Evolutionary conservation across 1,140 invertebrate genomes (phyloP).

Genomic region (Onthophagus taurus): DNA sequence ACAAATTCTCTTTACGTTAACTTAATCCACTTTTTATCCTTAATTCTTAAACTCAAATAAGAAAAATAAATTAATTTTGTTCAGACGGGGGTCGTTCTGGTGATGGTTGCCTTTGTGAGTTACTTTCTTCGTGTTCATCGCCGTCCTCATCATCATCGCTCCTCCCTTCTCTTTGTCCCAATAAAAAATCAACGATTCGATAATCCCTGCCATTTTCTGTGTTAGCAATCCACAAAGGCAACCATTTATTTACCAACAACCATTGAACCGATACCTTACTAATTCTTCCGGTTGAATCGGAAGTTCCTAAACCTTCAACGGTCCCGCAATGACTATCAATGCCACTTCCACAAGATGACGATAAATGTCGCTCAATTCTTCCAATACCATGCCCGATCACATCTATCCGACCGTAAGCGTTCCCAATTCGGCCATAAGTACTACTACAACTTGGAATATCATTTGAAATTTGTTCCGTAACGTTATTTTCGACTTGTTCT

Average conservation of each 20-base stretch:
- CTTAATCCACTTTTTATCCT: no score
- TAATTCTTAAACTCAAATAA: no score
- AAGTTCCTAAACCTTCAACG: slow-evolving; percentile 28
- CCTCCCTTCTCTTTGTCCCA: slow-evolving; percentile 30
- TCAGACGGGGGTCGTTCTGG: slow-evolving; percentile 6
- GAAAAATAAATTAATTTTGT: no score
- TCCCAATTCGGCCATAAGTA: slow-evolving; percentile 37
- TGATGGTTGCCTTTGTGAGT: background rate
- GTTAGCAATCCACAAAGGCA: slow-evolving; percentile 48
- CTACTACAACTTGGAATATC: slow-evolving; percentile 29
- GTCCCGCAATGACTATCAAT: slow-evolving; percentile 40
- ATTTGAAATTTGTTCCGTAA: slow-evolving; percentile 8
- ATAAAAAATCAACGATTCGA: slow-evolving; percentile 46
- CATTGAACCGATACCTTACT: slow-evolving; percentile 48
- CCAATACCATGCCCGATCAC: slow-evolving; percentile 40
- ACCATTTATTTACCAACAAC: slow-evolving; percentile 48
- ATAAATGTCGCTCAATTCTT: slow-evolving; percentile 46
- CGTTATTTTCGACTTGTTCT: background rate
- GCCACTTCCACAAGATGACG: slow-evolving; percentile 46
- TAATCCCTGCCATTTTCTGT: slow-evolving; percentile 42
- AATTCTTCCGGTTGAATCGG: slow-evolving; percentile 35
- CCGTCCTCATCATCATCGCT: slow-evolving; percentile 15
- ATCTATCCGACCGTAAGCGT: slow-evolving; percentile 45
- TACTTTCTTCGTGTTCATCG: background rate
- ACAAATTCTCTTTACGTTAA: no score